These are phyloP conservation scores for Upupa epops DNA, from an alignment of 2,113 vertebrate species.

Conservation along the genomic window DNA sequence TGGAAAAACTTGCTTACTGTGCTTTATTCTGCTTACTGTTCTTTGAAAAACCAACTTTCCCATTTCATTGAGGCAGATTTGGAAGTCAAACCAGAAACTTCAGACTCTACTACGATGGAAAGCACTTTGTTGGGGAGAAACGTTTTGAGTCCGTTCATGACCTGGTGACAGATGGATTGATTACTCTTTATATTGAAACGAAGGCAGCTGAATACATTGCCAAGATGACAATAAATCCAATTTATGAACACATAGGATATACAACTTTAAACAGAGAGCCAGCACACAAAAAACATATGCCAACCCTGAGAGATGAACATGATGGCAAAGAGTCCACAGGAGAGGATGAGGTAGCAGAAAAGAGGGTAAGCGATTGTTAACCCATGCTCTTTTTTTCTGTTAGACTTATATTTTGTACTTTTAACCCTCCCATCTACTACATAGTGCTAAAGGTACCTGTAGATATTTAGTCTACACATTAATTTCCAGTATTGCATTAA, in stretches of 20 bases:
- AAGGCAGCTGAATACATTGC: constrained; percentile 89
- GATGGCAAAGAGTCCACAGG: constrained; percentile 82
- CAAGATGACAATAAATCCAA: constrained; percentile 90
- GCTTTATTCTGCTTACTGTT: constrained; percentile 70
- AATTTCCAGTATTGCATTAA: neutral
- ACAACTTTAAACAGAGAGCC: constrained; percentile 95
- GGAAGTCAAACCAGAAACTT: constrained; percentile 89
- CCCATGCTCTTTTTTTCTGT: constrained; percentile 61
- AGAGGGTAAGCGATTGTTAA: constrained; percentile 88
- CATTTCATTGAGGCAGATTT: constrained; percentile 83
- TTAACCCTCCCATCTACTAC: neutral
- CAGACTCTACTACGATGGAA: constrained; percentile 88
- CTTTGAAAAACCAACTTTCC: constrained; percentile 73
- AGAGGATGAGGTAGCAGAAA: constrained; percentile 85
- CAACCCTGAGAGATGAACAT: constrained; percentile 82
- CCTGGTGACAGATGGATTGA: constrained; percentile 89
- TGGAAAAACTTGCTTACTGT: constrained; percentile 71
- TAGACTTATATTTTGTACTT: constrained; percentile 42
- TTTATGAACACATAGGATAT: constrained; percentile 92
- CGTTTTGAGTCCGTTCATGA: constrained; percentile 89
- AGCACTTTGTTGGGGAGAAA: constrained; percentile 89
- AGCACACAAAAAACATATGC: constrained; percentile 87
- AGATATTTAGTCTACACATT: neutral
- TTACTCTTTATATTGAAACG: constrained; percentile 89
- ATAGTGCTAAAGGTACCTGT: neutral